Base-by-base conservation (phyloP, 2,888 invertebrate species). In the Pharmacophagus antenor region DNA sequence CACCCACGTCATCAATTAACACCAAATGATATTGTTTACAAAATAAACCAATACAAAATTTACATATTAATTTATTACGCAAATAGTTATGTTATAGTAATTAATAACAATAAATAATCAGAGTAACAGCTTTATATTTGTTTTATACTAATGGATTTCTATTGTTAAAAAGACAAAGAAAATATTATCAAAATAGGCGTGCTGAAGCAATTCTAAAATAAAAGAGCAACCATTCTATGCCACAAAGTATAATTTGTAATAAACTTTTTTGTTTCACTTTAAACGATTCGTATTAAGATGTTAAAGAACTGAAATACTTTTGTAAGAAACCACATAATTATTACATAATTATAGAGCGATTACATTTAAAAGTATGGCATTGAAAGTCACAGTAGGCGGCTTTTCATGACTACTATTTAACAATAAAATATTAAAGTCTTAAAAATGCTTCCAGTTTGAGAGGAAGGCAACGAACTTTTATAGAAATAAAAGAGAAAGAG, bases 361-460 rank as follows among this genome's bases (percentile, higher is more conserved):
- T 37, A 55, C 22, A 47, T 47, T 47, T 21, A 47, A 25, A 49
- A 47, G 15, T 42, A 20, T 41, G 17, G 2, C 21, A 18, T 46
- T 27, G 25, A 17, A 41, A 25, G 15, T n/a, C 48, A 4, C 8
- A 17, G 21, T 41, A 37, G 18, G 27, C 10, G 15, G 21, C 22
- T 20, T 57, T 57, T 46, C 44, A 41, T 15, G 41, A 56, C 49
- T 25, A 41, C 50, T 21, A 57, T 57, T 51, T 50, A 57, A 57
- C 50, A 57, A 57, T 44, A 42, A 51, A 57, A 57, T 42, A 44
- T 51, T 57, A 57, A 51, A 10, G 57, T 57, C 57, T 57, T 57
- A 50, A 56, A 57, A 50, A 51, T 41, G 44, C 51, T 50, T 50
- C 44, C 50, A 27, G 27, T 50, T 49, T 51, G 12, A 57, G 31